Evolutionary conservation across 2,113 vertebrate genomes (phyloP).

Genomic region (Sinocyclocheilus anophthalmus): DNA sequence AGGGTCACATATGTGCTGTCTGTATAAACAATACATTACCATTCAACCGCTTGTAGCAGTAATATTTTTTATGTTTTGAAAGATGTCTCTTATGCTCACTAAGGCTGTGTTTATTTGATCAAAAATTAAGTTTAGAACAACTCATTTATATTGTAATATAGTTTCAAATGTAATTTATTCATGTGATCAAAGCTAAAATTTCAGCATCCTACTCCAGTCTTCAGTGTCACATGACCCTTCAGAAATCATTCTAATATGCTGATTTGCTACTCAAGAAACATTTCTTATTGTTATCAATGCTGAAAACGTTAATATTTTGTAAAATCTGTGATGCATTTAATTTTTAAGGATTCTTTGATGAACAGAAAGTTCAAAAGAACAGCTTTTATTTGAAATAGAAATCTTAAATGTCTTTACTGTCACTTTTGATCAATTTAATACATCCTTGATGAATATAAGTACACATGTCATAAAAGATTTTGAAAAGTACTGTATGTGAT

Average conservation of each 20-base stretch:
- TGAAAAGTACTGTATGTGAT: neutral
- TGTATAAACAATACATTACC: neutral
- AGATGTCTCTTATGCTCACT: too few relatives aligned
- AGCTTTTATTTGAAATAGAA: neutral
- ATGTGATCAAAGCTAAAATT: neutral
- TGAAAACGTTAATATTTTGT: neutral
- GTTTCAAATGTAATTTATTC: too few relatives aligned
- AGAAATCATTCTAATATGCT: neutral
- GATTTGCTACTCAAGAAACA: neutral
- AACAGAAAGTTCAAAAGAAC: too few relatives aligned
- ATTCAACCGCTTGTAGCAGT: neutral
- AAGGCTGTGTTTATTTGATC: too few relatives aligned
- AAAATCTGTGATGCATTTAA: neutral
- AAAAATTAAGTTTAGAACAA: too few relatives aligned
- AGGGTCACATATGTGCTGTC: too few relatives aligned
- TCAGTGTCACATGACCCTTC: neutral
- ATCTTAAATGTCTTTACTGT: neutral
- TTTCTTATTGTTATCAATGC: too few relatives aligned
- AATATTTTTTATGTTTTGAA: too few relatives aligned
- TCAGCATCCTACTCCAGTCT: neutral
- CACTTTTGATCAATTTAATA: neutral
- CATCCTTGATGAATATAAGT: neutral
- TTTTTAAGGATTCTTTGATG: too few relatives aligned
- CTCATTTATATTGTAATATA: too few relatives aligned
- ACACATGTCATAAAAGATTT: neutral